phyloP scores from a whole-genome alignment of 2,113 vertebrate species.

The Pipa parva region DNA sequence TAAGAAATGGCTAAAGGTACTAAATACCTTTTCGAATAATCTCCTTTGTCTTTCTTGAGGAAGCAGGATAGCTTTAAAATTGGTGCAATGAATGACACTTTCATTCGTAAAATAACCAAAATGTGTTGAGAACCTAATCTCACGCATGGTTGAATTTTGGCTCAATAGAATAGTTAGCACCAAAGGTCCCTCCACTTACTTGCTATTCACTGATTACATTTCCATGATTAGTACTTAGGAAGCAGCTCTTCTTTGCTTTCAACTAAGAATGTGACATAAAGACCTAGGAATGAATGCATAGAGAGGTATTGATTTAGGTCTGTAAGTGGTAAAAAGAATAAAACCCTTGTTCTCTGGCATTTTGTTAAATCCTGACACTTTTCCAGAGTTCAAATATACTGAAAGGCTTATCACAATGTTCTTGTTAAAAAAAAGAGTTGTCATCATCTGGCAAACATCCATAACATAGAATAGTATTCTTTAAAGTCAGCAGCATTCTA shows the following conservation, averaged over 20 bases:
- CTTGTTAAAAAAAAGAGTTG: neutral
- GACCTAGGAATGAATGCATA: constrained; percentile 12
- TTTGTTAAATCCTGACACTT: neutral
- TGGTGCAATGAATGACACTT: constrained; percentile 16
- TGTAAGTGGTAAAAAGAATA: constrained; percentile 5
- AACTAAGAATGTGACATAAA: constrained; percentile 5
- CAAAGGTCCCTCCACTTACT: constrained; percentile 10
- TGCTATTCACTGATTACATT: constrained; percentile 12
- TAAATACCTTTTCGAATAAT: neutral
- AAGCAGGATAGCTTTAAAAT: constrained; percentile 6
- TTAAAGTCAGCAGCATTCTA: neutral
- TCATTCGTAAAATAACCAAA: constrained; percentile 28
- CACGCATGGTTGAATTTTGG: constrained; percentile 8
- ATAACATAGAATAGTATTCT: neutral
- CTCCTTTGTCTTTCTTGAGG: constrained; percentile 18
- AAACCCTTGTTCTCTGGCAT: neutral
- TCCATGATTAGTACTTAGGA: constrained; percentile 8
- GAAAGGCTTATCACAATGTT: neutral
- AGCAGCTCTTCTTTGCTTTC: constrained; percentile 1
- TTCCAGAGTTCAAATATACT: neutral
- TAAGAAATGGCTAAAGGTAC: constrained; percentile 2
- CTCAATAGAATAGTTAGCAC: constrained; percentile 25
- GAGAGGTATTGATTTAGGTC: constrained; percentile 16
- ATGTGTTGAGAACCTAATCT: constrained; percentile 10
- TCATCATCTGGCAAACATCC: constrained; percentile 5